Conservation (phyloP, 2,113 vertebrate genomes). For the Phyllostomus discolor region DNA sequence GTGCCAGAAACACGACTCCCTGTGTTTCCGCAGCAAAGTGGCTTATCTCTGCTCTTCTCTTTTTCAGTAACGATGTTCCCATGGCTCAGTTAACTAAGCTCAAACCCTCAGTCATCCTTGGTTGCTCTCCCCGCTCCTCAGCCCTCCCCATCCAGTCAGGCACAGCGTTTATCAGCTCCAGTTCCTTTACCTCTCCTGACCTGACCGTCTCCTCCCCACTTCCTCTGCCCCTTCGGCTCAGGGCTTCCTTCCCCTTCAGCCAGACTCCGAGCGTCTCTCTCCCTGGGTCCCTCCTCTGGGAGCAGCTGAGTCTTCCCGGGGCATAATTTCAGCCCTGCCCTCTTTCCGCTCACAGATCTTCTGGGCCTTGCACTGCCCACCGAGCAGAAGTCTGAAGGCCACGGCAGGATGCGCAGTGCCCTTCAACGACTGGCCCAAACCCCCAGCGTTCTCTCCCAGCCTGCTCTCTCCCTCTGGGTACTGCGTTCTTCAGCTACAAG, state of each 20-base stretch:
- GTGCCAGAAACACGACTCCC: background rate
- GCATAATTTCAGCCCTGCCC: background rate
- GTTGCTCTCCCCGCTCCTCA: background rate
- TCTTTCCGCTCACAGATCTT: background rate
- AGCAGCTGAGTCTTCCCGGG: background rate
- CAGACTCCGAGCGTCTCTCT: background rate
- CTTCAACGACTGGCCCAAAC: background rate
- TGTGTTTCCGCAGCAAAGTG: background rate
- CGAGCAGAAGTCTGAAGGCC: background rate
- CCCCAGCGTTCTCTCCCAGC: background rate
- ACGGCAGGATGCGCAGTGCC: background rate
- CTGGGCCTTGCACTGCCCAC: background rate
- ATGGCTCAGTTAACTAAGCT: background rate
- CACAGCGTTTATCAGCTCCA: background rate
- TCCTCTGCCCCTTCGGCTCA: slow-evolving; percentile 12
- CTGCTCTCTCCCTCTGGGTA: background rate
- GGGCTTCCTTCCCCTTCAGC: slow-evolving; percentile 44
- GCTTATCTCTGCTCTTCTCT: background rate
- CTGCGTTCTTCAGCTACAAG: background rate
- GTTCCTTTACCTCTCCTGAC: background rate
- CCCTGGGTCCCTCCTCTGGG: background rate
- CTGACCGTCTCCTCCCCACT: background rate
- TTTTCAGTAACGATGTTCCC: background rate
- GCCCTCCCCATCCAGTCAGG: background rate
- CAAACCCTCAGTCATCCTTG: background rate